Evolutionary conservation across 2,797 vertebrate genomes (phyloP).

Genomic region (Poeciliopsis gracilis): DNA sequence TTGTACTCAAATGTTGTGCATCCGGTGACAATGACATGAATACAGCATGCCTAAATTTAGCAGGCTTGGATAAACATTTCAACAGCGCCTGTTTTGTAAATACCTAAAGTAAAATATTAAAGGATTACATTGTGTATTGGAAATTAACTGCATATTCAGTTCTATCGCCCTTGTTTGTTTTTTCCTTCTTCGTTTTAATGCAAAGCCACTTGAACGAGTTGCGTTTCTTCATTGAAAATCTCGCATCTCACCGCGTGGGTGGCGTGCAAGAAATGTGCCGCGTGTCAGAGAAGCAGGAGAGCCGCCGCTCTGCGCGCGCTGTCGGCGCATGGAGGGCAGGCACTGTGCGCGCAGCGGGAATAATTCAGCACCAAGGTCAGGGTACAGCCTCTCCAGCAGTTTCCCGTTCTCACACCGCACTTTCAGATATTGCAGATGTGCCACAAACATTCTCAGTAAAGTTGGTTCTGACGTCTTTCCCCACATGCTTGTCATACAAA

Average conservation of each 20-base stretch:
- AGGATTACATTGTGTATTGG: neutral
- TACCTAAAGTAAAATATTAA: neutral
- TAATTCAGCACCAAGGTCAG: conserved; percentile 71
- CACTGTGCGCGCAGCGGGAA: conserved; percentile 3
- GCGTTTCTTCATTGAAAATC: neutral
- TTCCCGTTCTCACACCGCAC: neutral
- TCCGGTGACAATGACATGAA: neutral
- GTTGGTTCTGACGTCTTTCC: neutral
- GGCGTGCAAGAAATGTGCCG: conserved; percentile 14
- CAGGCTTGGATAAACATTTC: neutral
- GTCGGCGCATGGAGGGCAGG: neutral
- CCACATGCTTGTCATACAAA: neutral
- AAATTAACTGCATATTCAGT: neutral
- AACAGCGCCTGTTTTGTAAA: neutral
- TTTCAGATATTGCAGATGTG: neutral
- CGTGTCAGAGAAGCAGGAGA: neutral
- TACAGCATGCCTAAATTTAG: neutral
- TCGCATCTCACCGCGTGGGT: conserved; percentile 37
- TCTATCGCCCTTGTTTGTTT: neutral
- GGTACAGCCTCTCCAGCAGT: conserved; percentile 6
- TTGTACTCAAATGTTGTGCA: neutral
- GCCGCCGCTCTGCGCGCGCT: conserved; percentile 1
- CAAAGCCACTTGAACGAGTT: neutral
- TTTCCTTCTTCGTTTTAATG: neutral
- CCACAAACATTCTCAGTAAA: neutral